These are phyloP conservation scores for Peromyscus melanophrys DNA, from an alignment of 2,797 vertebrate genomes.

Conservation along the genomic window DNA sequence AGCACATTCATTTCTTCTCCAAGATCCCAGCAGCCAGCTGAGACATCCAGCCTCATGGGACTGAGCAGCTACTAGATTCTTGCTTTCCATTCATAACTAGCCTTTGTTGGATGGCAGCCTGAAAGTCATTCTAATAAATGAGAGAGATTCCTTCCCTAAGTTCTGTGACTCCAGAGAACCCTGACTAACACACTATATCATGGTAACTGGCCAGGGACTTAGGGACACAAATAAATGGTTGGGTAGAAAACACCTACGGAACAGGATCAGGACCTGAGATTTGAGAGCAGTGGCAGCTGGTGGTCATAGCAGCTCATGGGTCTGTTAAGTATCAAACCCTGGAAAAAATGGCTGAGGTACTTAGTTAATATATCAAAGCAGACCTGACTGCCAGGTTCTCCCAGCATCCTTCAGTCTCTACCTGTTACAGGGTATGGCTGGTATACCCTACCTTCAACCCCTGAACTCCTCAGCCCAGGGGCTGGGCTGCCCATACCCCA, in stretches of 20 bases:
- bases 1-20: neutral
- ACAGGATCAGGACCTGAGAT: neutral
- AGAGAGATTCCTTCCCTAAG: no score
- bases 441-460: neutral
- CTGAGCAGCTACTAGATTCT: neutral
- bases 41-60: neutral
- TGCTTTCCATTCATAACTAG: no score
- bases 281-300: neutral
- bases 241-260: neutral
- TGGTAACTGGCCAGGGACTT: neutral
- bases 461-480: neutral
- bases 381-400: neutral
- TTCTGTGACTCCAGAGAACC: no score
- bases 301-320: neutral
- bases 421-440: neutral
- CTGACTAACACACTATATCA: neutral
- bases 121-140: no score
- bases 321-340: neutral
- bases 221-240: neutral
- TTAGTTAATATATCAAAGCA: neutral
- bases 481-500: neutral
- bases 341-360: neutral
- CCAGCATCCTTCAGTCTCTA: neutral
- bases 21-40: neutral
- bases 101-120: no score